Evolutionary conservation across 1,140 invertebrate species (phyloP), one percentile per base, ranked within the genome.

Genomic region (Drosophila kikkawai): DNA sequence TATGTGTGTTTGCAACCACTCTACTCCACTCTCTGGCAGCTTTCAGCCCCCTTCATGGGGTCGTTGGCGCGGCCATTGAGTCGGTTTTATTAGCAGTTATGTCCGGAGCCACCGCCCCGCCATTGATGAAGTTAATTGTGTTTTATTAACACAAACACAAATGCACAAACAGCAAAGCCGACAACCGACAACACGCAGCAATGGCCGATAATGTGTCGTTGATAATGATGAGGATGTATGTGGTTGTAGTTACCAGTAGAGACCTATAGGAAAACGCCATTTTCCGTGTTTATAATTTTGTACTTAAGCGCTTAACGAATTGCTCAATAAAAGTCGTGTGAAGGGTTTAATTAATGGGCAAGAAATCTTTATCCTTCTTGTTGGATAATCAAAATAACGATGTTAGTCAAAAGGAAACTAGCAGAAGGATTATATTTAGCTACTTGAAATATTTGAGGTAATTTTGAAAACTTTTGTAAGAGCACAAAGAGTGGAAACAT

Each of bases 131-230:
- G 83, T 88, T 92, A 92, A 92, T 92, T 92, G 91, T 92, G 91
- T 92, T 92, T 92, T 92, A 92, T 92, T 92, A 92, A 91, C 91
- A 92, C 91, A 92, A 92, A 92, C 91, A 88, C 85, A 88, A 80
- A 75, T 84, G 77, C 84, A 57, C 83, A 90, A 90, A 88, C 81
- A 90, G 65, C 69, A 60, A 57, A 64, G 74, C 63, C 61, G 39
- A 65, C 79, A 65, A 39, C 55, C n/a, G 55, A 44, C 45, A 60
- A 45, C 37, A 57, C 55, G 36, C 58, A 79, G 84, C 61, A 77
- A 64, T 86, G 80, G 71, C 73, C 86, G 83, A 90, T 88, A 81
- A 83, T 80, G 77, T 87, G 82, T 81, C 80, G 86, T 60, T 86
- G 70, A 88, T 88, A 90, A 91, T 91, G 86, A 77, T 74, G 73